These are phyloP conservation scores for Caradrina kadenii DNA, from an alignment of 2,888 invertebrate genomes.

Conservation along the genomic window DNA sequence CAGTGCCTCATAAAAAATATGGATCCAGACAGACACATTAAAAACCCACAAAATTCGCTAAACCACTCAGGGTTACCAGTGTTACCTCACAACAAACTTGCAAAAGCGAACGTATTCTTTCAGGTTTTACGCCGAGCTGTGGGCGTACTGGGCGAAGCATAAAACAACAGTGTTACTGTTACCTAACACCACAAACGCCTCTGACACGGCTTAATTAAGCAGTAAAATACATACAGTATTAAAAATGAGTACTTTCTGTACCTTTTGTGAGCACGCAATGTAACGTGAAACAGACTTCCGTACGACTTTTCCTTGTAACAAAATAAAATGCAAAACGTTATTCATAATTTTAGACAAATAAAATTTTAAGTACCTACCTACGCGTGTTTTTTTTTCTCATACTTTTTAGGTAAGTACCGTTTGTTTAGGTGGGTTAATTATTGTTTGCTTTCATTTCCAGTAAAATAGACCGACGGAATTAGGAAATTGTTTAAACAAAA, in stretches of 20 bases:
- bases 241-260: slow-evolving; percentile 40
- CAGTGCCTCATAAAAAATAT: slow-evolving; percentile 26
- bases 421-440: not conserved
- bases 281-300: slow-evolving; percentile 30
- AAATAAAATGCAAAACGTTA: slow-evolving; percentile 28
- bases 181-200: slow-evolving; percentile 43
- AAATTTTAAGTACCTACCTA: not conserved
- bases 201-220: slow-evolving; percentile 57
- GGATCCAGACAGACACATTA: slow-evolving; percentile 37
- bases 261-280: slow-evolving; percentile 44
- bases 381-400: not conserved
- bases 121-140: slow-evolving; percentile 24
- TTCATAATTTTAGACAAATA: slow-evolving; percentile 23
- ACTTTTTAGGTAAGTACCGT: not conserved
- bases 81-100: slow-evolving; percentile 16
- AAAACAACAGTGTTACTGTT: slow-evolving; percentile 49
- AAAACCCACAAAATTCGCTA: slow-evolving; percentile 22
- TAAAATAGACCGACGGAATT: not conserved
- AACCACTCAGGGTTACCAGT: slow-evolving; percentile 25
- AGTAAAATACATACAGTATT: slow-evolving; percentile 47
- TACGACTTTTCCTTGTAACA: slow-evolving; percentile 19
- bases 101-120: slow-evolving; percentile 38
- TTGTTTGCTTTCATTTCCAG: not conserved
- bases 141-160: slow-evolving; percentile 21
- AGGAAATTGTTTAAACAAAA: not conserved